Conservation (phyloP, 2,888 invertebrate species). For the Baccha elongata region DNA sequence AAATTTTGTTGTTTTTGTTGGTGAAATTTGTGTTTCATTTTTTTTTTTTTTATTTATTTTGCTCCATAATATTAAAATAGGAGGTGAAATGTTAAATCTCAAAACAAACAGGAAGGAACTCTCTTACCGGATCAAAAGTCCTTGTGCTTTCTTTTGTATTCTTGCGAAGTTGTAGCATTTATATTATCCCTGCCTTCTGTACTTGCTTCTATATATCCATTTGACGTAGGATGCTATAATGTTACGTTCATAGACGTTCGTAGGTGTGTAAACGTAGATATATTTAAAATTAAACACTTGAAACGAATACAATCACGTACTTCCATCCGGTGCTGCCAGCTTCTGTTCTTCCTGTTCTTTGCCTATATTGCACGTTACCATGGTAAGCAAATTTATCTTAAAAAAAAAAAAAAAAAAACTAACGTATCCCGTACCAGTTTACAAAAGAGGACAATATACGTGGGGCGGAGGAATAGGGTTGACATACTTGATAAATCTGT, state of each 20-base stretch:
- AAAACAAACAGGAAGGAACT: slow-evolving; percentile 49
- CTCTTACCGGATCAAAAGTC: slow-evolving; percentile 58
- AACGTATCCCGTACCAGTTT: slow-evolving; percentile 17
- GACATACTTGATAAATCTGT: slow-evolving; percentile 11
- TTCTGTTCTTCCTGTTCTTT: slow-evolving; percentile 33
- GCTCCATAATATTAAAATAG: slow-evolving; percentile 23
- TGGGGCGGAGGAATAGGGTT: not conserved
- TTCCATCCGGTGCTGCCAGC: slow-evolving; percentile 50
- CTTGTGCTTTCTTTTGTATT: slow-evolving; percentile 33
- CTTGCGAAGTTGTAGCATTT: slow-evolving; percentile 21
- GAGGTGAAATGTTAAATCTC: slow-evolving; percentile 39
- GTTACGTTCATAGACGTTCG: no score
- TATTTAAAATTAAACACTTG: slow-evolving; percentile 44
- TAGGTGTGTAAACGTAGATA: slow-evolving; percentile 7
- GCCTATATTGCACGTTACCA: slow-evolving; percentile 48
- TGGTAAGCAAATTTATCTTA: slow-evolving; percentile 62
- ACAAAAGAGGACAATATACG: not conserved
- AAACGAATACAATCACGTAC: slow-evolving; percentile 46
- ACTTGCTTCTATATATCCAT: no score
- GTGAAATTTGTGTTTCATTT: not conserved
- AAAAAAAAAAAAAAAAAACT: slow-evolving; percentile 11
- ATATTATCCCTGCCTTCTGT: slow-evolving; percentile 11
- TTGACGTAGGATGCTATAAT: no score
- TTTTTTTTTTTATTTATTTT: slow-evolving; percentile 8
- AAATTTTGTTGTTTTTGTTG: not conserved